Evolutionary conservation across 2,797 vertebrate species (phyloP), one percentile per base, ranked within the genome.

Genomic region (Thalassophryne amazonica): DNA sequence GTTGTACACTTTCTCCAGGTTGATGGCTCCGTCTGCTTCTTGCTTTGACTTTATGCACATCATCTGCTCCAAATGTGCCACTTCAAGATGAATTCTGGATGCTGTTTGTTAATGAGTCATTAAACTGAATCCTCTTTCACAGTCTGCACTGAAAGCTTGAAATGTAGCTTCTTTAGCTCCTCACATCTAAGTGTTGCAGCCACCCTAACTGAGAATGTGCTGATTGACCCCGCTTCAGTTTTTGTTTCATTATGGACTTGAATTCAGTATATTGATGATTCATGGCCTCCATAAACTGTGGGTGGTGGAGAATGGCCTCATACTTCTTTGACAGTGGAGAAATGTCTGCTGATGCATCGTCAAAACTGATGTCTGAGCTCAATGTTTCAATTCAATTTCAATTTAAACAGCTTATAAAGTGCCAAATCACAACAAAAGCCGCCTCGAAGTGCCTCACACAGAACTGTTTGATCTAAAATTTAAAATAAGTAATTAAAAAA

Each of bases 51-150:
- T 37, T 28, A 49, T 37, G 17, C 2, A 2, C 46, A 21, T 49
- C 34, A 36, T 34, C 40, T 61, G 52, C 31, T 58, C 57, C 53
- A 76, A 52, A 51, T 76, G 54, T 42, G 20, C 35, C 37, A 58
- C 55, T 54, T 74, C 43, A 58, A 74, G 62, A 45, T 12, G 9
- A 51, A 66, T 78, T 50, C 51, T 49, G 31, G 51, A 71, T 64
- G 18, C 21, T 50, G 34, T 69, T 53, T 69, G 58, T 40, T 64
- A 55, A 33, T 4, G 19, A 64, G 67, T 77, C 60, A 77, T 63
- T 3, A 76, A 54, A 60, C 60, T 63, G 33, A 61, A 78, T 2
- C 53, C n/a, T n/a, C n/a, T n/a, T n/a, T n/a, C n/a, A n/a, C n/a
- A n/a, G n/a, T n/a, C n/a, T n/a, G n/a, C n/a, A n/a, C n/a, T n/a